Percentiles rank a stretch among this genome's conserved stretches.
Evolutionary conservation across 2,888 invertebrate genomes (phyloP).

Genomic region (Andricus quercusramuli): DNA sequence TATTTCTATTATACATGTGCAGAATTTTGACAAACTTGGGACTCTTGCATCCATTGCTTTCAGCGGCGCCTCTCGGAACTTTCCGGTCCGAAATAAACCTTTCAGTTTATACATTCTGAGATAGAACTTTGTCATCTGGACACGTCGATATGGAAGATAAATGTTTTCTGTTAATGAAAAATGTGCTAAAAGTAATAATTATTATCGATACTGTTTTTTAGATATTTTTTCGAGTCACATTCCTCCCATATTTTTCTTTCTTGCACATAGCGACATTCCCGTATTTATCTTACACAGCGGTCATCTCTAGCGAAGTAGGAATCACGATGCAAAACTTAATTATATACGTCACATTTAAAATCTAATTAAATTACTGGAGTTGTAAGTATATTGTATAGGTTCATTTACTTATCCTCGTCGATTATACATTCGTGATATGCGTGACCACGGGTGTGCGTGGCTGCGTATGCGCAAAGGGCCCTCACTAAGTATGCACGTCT

Average conservation of each 20-base stretch:
- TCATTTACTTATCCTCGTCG: conserved; percentile 29
- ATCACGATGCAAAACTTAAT: conserved; percentile 26
- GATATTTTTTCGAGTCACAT: neutral
- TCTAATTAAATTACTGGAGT: conserved; percentile 23
- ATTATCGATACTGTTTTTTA: neutral
- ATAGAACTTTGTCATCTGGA: too few relatives aligned
- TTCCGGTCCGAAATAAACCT: too few relatives aligned
- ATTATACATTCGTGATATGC: conserved; percentile 15
- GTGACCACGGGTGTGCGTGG: conserved; percentile 3
- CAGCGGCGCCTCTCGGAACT: too few relatives aligned
- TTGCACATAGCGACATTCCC: neutral
- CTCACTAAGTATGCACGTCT: conserved; percentile 51
- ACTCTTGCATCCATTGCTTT: too few relatives aligned
- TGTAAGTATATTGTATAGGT: conserved; percentile 28
- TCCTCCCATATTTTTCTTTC: neutral
- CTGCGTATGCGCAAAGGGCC: conserved; percentile 42
- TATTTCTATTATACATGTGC: too few relatives aligned
- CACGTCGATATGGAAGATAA: neutral
- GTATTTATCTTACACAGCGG: neutral
- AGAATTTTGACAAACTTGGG: too few relatives aligned
- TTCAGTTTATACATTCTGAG: too few relatives aligned
- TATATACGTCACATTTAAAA: conserved; percentile 11
- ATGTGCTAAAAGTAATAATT: neutral
- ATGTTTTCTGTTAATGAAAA: neutral
- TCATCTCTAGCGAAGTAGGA: neutral